Evolutionary conservation across 2,797 vertebrate species (phyloP), one percentile per base, ranked within the genome.

Genomic region (Acanthurus lineatus): DNA sequence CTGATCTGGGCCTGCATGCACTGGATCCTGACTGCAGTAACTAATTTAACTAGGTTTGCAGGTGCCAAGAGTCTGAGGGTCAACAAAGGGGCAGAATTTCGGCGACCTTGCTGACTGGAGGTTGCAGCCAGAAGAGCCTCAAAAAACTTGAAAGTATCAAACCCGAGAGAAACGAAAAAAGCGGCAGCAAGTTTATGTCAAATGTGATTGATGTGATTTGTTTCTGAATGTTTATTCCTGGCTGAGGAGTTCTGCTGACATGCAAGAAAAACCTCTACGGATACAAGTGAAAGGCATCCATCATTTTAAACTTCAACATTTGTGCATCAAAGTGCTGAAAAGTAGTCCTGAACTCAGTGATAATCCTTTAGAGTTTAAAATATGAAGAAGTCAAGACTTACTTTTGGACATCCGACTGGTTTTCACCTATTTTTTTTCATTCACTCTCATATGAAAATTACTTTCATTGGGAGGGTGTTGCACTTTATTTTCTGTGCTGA

Each of bases 141-240:
- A 32, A 32, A n/a, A 61, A 77, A 69, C 35, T n/a, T 54, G 35
- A 74, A 80, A 12, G 64, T 28, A 58, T 78, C 25, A 74, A 77
- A 72, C 51, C 57, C 20, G 63, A 75, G 12, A 71, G 66, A 59
- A 67, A 54, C 42, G 25, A 32, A 54, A 83, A 83, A 69, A 70
- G 69, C 72, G 44, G 73, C 62, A 12, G 69, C 56, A 74, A 20
- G 47, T 83, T 78, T 77, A 73, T 85, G 82, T 72, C 75, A 79
- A 76, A 85, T 79, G 74, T 90, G 91, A 91, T 84, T 87, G 84
- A 93, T 91, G 83, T 70, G 67, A 84, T 84, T 89, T 87, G 86
- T 88, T 89, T 83, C 79, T 91, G 65, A 28, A 49, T 77, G 81
- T 82, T 89, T 89, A 77, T 90, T 91, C 53, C 85, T 84, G 84